phyloP scores from a whole-genome alignment of 2,888 invertebrate species.

The Ernsta delagoae region DNA sequence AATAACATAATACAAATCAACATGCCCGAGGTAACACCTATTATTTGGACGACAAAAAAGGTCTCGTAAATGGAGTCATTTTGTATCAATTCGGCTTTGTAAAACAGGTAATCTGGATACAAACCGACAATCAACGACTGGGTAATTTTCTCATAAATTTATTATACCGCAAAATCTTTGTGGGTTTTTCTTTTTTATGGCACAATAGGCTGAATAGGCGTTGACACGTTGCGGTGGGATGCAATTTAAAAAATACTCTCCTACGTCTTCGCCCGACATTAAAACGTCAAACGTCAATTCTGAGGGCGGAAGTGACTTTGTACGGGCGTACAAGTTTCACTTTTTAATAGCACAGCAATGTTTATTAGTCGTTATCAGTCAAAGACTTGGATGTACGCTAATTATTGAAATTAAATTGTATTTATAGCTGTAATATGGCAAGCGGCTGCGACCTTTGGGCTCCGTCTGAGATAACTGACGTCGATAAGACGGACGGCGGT shows the following conservation, averaged over 20 bases:
- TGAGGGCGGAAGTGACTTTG: conserved; percentile 70
- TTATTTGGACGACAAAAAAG: conserved; percentile 71
- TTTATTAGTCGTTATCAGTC: conserved; percentile 75
- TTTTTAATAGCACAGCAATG: conserved; percentile 54
- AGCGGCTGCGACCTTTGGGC: conserved; percentile 62
- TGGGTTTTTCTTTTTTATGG: conserved; percentile 59
- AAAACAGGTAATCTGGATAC: conserved; percentile 78
- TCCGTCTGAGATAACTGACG: conserved; percentile 63
- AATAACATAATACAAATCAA: conserved; percentile 58
- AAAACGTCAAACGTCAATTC: conserved; percentile 54
- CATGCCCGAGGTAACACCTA: conserved; percentile 70
- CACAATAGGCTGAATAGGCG: conserved; percentile 75
- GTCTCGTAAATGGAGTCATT: conserved; percentile 63
- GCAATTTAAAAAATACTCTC: conserved; percentile 67
- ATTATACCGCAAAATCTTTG: conserved; percentile 75
- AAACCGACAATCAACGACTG: conserved; percentile 74
- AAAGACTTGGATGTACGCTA: conserved; percentile 76
- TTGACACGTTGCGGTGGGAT: conserved; percentile 77
- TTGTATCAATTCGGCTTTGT: conserved; percentile 70
- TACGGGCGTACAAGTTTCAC: conserved; percentile 64
- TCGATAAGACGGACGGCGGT: conserved; percentile 62
- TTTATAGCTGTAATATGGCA: conserved; percentile 73
- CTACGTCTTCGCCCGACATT: conserved; percentile 61
- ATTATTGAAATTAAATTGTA: conserved; percentile 77
- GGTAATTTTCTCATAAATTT: conserved; percentile 80